Evolutionary conservation across 1,140 invertebrate species (phyloP).

Genomic region (Heliconius hermathena): DNA sequence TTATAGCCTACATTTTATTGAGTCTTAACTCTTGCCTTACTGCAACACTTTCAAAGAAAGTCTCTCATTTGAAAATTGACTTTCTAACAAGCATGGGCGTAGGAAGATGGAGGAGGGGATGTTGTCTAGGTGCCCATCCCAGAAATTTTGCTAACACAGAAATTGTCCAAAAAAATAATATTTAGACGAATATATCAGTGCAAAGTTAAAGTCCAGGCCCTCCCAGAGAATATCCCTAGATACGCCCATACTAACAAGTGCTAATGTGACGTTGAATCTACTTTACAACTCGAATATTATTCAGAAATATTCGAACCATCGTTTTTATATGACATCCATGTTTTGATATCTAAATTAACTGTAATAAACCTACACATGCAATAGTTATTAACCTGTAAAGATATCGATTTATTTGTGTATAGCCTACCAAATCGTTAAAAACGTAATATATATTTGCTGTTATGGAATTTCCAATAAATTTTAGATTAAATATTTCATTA

Average conservation of each 20-base stretch:
- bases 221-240: too few species aligned
- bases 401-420: constrained; percentile 4
- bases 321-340: not conserved
- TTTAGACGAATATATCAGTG: too few species aligned
- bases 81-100: not conserved
- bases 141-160: too few species aligned
- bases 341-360: constrained; percentile 16
- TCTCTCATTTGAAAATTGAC: not conserved
- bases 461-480: not conserved
- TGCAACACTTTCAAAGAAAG: constrained; percentile 16
- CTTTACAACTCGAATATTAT: constrained; percentile 1
- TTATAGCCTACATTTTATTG: constrained; percentile 22
- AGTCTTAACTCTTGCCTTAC: not conserved
- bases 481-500: not conserved
- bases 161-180: too few species aligned
- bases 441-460: not conserved
- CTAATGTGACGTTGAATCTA: constrained; percentile 18
- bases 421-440: not conserved
- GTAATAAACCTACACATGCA: not conserved
- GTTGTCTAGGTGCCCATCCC: too few species aligned
- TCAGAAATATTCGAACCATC: not conserved
- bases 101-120: too few species aligned
- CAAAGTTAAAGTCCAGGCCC: too few species aligned
- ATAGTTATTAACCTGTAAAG: not conserved
- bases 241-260: not conserved